A percentile compares a stretch with the other conserved stretches of the same genome.
Evolutionary conservation across 1,140 invertebrate genomes (phyloP).

Genomic region (Drosophila grimshawi): DNA sequence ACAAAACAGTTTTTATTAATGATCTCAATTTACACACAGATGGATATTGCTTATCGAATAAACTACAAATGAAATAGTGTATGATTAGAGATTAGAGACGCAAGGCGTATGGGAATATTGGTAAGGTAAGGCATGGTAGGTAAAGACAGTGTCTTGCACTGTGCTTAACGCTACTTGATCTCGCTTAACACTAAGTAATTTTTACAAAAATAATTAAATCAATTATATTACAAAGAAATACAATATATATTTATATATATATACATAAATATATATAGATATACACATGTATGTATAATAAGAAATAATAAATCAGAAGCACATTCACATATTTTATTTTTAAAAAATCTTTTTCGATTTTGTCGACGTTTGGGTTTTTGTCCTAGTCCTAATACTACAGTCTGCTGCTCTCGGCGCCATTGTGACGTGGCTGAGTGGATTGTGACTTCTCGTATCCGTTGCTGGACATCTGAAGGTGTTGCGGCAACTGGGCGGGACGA

Average conservation of each 20-base stretch:
- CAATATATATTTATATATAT: slow-evolving; percentile 1
- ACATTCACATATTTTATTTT: slow-evolving; percentile 15
- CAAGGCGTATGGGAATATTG: background rate
- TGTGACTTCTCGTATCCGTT: slow-evolving; percentile 72
- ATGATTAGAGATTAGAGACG: background rate
- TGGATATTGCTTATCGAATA: slow-evolving; percentile 29
- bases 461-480: slow-evolving; percentile 74
- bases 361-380: slow-evolving; percentile 12
- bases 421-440: slow-evolving; percentile 44
- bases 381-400: slow-evolving; percentile 61
- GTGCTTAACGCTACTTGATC: slow-evolving; percentile 22
- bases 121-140: slow-evolving; percentile 14
- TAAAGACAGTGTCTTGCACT: slow-evolving; percentile 16
- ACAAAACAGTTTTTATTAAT: slow-evolving; percentile 66
- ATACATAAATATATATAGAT: no score
- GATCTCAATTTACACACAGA: slow-evolving; percentile 23
- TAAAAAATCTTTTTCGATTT: slow-evolving; percentile 9
- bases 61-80: slow-evolving; percentile 27
- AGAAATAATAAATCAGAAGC: slow-evolving; percentile 24
- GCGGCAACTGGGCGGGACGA: slow-evolving; percentile 69
- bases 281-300: background rate
- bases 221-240: slow-evolving; percentile 55
- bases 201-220: slow-evolving; percentile 58
- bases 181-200: slow-evolving; percentile 46
- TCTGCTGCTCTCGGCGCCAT: slow-evolving; percentile 80